Evolutionary conservation across 2,797 vertebrate species (phyloP).

Genomic region (Carapus acus): DNA sequence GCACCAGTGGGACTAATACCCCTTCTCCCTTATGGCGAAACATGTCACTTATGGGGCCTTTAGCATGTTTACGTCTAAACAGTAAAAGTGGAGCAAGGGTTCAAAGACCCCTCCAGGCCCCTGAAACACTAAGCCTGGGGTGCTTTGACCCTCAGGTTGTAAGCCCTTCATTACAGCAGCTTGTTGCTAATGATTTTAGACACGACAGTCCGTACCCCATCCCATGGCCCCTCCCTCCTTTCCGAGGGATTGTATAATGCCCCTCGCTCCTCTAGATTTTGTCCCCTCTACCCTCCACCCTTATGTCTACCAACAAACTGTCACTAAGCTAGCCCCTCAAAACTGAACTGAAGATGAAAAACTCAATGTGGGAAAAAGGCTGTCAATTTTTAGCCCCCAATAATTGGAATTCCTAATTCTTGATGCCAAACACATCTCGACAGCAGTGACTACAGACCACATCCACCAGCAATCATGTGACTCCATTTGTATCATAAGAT

Average conservation of each 20-base stretch:
- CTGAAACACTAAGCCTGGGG: constrained; percentile 58
- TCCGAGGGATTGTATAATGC: constrained; percentile 34
- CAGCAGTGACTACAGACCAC: constrained; percentile 68
- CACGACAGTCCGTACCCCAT: constrained; percentile 37
- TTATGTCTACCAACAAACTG: constrained; percentile 36
- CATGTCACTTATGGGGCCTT: constrained; percentile 15
- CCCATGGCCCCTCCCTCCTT: constrained; percentile 38
- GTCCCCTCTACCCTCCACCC: constrained; percentile 22
- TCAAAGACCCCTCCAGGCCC: constrained; percentile 55
- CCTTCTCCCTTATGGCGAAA: constrained; percentile 17
- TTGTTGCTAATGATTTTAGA: constrained; percentile 64
- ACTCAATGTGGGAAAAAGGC: constrained; percentile 21
- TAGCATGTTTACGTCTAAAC: constrained; percentile 47
- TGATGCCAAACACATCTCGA: constrained; percentile 44
- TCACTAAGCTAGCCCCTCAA: constrained; percentile 23
- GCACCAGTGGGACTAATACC: constrained; percentile 1
- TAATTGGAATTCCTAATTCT: constrained; percentile 44
- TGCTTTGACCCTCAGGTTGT: constrained; percentile 53
- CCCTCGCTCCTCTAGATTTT: constrained; percentile 16
- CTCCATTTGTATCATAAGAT: constrained; percentile 29
- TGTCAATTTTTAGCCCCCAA: constrained; percentile 22
- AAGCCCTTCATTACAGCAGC: constrained; percentile 64
- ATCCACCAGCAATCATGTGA: constrained; percentile 54
- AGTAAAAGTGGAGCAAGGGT: constrained; percentile 32
- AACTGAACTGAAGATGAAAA: constrained; percentile 16